A percentile compares a stretch with the other conserved stretches of the same genome.
Evolutionary conservation across 1,140 invertebrate genomes (phyloP).

Genomic region (Orius insidiosus): DNA sequence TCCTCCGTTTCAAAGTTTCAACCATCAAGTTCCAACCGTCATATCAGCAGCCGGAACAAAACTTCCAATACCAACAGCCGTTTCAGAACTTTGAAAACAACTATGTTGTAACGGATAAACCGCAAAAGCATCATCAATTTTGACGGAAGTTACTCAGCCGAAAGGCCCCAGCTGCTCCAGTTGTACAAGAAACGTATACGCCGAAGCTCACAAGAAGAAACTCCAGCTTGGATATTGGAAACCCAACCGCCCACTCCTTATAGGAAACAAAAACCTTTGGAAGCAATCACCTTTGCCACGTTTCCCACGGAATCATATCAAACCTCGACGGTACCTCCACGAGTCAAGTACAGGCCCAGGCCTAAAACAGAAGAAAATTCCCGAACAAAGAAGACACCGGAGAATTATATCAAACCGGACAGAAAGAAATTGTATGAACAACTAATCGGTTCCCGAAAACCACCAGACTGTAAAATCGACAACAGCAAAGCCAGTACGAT

Average conservation of each 20-base stretch:
- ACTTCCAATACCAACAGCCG: slow-evolving; percentile 9
- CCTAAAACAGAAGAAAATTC: slow-evolving; percentile 12
- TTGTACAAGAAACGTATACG: slow-evolving; percentile 23
- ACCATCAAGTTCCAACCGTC: slow-evolving; percentile 21
- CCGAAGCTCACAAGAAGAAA: slow-evolving; percentile 26
- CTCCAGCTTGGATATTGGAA: slow-evolving; percentile 23
- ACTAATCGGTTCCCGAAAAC: slow-evolving; percentile 11
- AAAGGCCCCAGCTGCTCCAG: too few species aligned
- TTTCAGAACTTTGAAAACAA: slow-evolving; percentile 17
- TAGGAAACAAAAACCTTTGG: slow-evolving; percentile 19
- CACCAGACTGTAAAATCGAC: not conserved
- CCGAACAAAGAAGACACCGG: not conserved
- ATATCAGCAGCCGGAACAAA: slow-evolving; percentile 19
- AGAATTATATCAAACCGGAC: slow-evolving; percentile 13
- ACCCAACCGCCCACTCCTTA: slow-evolving; percentile 27
- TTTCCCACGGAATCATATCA: slow-evolving; percentile 5
- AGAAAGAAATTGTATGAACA: slow-evolving; percentile 19
- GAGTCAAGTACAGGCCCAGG: slow-evolving; percentile 11
- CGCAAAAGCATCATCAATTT: slow-evolving; percentile 21
- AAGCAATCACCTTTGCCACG: slow-evolving; percentile 16
- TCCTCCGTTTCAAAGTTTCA: slow-evolving; percentile 5
- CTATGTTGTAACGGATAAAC: slow-evolving; percentile 20
- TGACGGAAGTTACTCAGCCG: not conserved
- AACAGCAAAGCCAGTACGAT: slow-evolving; percentile 4
- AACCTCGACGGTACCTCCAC: not conserved